Conservation (phyloP, 2,113 vertebrate species). For the Trichechus manatus region DNA sequence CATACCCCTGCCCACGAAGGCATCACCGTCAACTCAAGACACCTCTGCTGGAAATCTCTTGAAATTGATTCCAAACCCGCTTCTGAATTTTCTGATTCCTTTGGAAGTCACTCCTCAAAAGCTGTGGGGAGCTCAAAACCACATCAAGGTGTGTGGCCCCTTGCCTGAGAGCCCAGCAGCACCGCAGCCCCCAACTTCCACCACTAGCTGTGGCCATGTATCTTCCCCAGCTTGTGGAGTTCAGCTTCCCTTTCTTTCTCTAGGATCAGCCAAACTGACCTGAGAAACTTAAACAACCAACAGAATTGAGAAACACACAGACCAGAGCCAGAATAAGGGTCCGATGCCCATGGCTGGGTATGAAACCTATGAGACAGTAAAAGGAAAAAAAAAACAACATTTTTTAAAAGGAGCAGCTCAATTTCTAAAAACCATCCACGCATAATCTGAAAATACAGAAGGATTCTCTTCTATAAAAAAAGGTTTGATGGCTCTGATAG, state of each 20-base stretch:
- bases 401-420: slow-evolving; percentile 22
- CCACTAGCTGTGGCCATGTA: not conserved
- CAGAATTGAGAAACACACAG: slow-evolving; percentile 48
- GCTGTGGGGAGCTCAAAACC: not conserved
- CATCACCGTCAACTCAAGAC: not conserved
- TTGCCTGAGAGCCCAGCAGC: not conserved
- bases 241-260: not conserved
- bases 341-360: not conserved
- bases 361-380: slow-evolving; percentile 9
- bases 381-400: slow-evolving; percentile 63
- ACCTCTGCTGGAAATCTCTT: not conserved
- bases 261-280: not conserved
- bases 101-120: not conserved
- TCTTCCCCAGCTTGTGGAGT: not conserved
- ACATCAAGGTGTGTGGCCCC: not conserved
- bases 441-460: slow-evolving; percentile 71
- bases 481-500: slow-evolving; percentile 79
- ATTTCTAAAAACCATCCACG: slow-evolving; percentile 57
- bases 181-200: no score
- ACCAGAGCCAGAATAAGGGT: slow-evolving; percentile 16
- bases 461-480: slow-evolving; percentile 48
- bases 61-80: slow-evolving; percentile 24
- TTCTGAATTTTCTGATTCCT: slow-evolving; percentile 12
- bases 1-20: not conserved
- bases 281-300: not conserved